Conservation (phyloP, 37 sponge, comb jelly and placozoan species). For the Diacarnus erythraeanus region DNA sequence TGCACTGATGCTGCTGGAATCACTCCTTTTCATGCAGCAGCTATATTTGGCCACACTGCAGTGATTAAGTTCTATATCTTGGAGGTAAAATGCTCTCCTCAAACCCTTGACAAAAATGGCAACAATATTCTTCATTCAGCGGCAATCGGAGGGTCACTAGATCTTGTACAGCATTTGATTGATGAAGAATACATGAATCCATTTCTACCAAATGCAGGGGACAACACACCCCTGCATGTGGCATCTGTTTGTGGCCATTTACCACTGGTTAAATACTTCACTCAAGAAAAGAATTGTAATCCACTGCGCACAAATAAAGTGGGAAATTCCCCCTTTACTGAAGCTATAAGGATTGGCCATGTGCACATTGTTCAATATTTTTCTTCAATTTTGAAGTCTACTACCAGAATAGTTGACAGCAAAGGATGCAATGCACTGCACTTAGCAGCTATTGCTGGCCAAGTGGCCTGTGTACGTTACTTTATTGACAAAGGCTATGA, state of each 20-base stretch:
- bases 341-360: too few species aligned
- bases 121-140: constrained; percentile 10
- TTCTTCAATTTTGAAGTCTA: too few species aligned
- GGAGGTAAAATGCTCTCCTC: constrained; percentile 1
- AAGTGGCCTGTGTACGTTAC: neutral
- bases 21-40: constrained; percentile 10
- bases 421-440: neutral
- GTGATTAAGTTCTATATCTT: neutral
- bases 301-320: too few species aligned
- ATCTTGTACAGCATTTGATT: constrained; percentile 10
- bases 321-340: too few species aligned
- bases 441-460: neutral
- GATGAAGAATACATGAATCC: neutral
- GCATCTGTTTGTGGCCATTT: neutral
- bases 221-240: neutral
- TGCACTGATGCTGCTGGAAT: neutral
- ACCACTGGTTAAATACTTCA: neutral
- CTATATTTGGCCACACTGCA: neutral
- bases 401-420: neutral
- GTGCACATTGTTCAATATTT: neutral
- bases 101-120: neutral
- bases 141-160: constrained; percentile 9
- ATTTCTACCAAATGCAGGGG: neutral
- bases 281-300: neutral
- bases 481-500: neutral